Evolutionary conservation across 2,888 invertebrate genomes (phyloP).

Genomic region (Scaptomyza caliginosa): DNA sequence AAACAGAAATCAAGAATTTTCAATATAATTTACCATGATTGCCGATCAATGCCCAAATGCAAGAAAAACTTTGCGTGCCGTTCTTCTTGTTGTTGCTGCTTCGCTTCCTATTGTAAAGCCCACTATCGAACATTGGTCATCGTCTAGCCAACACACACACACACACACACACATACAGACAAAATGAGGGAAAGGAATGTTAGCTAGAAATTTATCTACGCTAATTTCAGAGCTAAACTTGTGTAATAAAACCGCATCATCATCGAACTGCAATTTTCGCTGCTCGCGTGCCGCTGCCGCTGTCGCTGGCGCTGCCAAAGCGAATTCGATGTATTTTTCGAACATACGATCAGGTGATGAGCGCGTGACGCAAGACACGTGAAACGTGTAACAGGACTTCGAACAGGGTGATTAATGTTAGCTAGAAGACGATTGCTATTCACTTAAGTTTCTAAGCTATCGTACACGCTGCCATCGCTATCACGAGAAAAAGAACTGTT

Average conservation of each 20-base stretch:
- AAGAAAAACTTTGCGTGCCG: conserved; percentile 33
- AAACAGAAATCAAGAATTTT: conserved; percentile 50
- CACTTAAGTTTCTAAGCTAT: no score
- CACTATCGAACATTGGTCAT: conserved; percentile 69
- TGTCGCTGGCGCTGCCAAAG: conserved; percentile 6
- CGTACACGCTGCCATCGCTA: background rate
- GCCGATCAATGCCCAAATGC: conserved; percentile 55
- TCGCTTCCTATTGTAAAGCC: background rate
- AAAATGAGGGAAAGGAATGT: conserved; percentile 57
- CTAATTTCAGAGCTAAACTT: conserved; percentile 79
- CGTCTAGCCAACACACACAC: conserved; percentile 39
- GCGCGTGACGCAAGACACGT: conserved; percentile 3
- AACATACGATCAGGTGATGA: background rate
- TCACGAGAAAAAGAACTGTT: background rate
- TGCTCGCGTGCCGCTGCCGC: conserved; percentile 67
- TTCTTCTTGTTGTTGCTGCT: background rate
- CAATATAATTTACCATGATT: conserved; percentile 62
- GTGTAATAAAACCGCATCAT: conserved; percentile 76
- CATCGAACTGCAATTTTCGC: conserved; percentile 66
- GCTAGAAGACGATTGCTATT: no score
- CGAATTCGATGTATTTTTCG: background rate
- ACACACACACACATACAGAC: conserved; percentile 17
- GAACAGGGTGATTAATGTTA: no score
- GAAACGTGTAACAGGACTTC: no score
- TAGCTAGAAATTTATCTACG: conserved; percentile 75